Evolutionary conservation across 2,797 vertebrate species (phyloP), one percentile per base, ranked within the genome.

Genomic region (Linurgus olivaceus): DNA sequence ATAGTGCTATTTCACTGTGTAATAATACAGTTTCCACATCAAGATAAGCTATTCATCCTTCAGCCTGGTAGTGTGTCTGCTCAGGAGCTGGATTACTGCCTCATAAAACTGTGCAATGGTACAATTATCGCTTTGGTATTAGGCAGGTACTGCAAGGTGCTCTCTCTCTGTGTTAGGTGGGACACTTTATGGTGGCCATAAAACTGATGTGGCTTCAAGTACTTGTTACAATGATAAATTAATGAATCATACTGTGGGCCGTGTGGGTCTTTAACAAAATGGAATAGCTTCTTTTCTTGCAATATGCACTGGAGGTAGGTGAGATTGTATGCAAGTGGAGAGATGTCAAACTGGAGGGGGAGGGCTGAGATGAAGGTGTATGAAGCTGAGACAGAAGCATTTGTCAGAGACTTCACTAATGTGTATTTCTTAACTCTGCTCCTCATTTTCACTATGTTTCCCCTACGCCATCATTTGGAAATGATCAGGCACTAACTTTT

Each of bases 51-150:
- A 85, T 91, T 92, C 94, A 82, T 91, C 84, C 63, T 92, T 96
- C 84, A 94, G 81, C 79, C 85, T 92, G 94, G 63, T 54, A 79
- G 92, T 97, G 95, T 97, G 94, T 96, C 94, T 97, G 95, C 86
- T 96, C 89, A 88, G 92, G 90, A 95, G 90, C 84, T 96, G 79
- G 95, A 93, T 93, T 94, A 95, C 96, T 91, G 92, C 90, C 88
- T 97, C 97, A 78, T 97, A 97, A 98, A 98, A 95, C 82, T 95
- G 89, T 89, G 84, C 95, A 96, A 76, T 96, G 73, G 86, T 88
- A 65, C 92, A 97, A 97, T 97, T 96, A 97, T 96, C 95, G 88
- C 90, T 94, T 96, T 71, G 86, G 54, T 96, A 67, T 96, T 84
- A 83, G 88, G 88, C 83, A 59, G 76, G 84, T 90, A 77, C 81